phyloP scores from a whole-genome alignment of 2,113 vertebrate species.

The Pteronura brasiliensis region DNA sequence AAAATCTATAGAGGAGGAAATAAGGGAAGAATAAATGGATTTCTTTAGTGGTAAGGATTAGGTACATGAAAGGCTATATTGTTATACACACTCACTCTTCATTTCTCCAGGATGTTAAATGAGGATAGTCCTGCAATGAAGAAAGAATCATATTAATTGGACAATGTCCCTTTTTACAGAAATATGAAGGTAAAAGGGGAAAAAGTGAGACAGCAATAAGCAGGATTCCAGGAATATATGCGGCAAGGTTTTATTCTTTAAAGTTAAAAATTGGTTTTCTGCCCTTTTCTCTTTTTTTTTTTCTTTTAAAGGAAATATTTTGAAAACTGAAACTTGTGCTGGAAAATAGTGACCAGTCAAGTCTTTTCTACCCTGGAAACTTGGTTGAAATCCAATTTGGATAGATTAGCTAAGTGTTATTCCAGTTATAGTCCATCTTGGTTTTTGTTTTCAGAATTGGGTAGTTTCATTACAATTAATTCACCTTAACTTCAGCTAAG shows the following conservation, averaged over 20 bases:
- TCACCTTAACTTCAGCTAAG: constrained; percentile 39
- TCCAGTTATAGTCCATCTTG: constrained; percentile 18
- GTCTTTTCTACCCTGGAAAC: constrained; percentile 66
- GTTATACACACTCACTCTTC: neutral
- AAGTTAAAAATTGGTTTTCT: constrained; percentile 53
- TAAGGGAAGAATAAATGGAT: neutral
- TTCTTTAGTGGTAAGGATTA: neutral
- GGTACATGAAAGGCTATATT: neutral
- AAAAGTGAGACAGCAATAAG: neutral
- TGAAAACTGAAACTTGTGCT: constrained; percentile 66
- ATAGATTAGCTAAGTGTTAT: constrained; percentile 71
- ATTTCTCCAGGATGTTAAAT: neutral
- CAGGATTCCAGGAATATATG: constrained; percentile 44
- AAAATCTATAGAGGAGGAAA: constrained; percentile 59
- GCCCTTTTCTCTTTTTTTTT: neutral
- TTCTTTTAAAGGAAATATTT: constrained; percentile 69
- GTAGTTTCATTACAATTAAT: constrained; percentile 55
- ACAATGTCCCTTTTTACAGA: constrained; percentile 12
- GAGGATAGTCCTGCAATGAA: neutral
- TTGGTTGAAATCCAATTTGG: constrained; percentile 68
- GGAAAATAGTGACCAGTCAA: constrained; percentile 62
- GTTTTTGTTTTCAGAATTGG: constrained; percentile 48
- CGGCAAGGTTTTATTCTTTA: constrained; percentile 29
- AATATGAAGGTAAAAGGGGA: neutral
- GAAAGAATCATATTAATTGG: neutral